These are phyloP conservation scores for Aphidius ervi DNA, from an alignment of 1,140 invertebrate species.

Conservation along the genomic window DNA sequence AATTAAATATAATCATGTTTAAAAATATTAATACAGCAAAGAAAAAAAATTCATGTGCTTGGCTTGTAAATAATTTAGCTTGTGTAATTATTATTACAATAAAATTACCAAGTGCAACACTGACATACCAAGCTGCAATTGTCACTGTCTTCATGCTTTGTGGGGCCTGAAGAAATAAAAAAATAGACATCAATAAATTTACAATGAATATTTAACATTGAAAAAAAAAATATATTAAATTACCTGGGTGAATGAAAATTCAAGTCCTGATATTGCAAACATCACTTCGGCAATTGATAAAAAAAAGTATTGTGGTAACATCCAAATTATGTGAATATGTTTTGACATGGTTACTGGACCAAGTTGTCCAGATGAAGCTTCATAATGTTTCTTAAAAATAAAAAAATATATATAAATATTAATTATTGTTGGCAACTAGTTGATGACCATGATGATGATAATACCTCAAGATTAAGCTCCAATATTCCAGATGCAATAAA, in stretches of 20 bases:
- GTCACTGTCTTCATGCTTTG: slow-evolving; percentile 87
- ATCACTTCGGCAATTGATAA: slow-evolving; percentile 82
- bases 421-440: background rate
- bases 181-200: too few species aligned
- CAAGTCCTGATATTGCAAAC: slow-evolving; percentile 86
- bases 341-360: slow-evolving; percentile 62
- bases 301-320: slow-evolving; percentile 82
- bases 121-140: slow-evolving; percentile 84
- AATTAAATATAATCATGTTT: slow-evolving; percentile 76
- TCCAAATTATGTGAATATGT: slow-evolving; percentile 74
- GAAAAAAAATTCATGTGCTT: slow-evolving; percentile 80
- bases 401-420: slow-evolving; percentile 15
- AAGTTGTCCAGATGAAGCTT: slow-evolving; percentile 29
- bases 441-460: slow-evolving; percentile 2
- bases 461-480: slow-evolving; percentile 73
- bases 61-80: slow-evolving; percentile 58
- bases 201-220: too few species aligned
- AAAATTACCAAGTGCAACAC: slow-evolving; percentile 86
- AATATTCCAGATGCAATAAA: slow-evolving; percentile 86
- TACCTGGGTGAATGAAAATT: slow-evolving; percentile 88
- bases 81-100: slow-evolving; percentile 84
- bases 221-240: too few species aligned
- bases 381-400: slow-evolving; percentile 53
- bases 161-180: slow-evolving; percentile 47
- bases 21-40: slow-evolving; percentile 81